These are phyloP conservation scores for Montipora sp. DNA, from an alignment of 64 coral and sea anemone genomes.

Conservation along the genomic window DNA sequence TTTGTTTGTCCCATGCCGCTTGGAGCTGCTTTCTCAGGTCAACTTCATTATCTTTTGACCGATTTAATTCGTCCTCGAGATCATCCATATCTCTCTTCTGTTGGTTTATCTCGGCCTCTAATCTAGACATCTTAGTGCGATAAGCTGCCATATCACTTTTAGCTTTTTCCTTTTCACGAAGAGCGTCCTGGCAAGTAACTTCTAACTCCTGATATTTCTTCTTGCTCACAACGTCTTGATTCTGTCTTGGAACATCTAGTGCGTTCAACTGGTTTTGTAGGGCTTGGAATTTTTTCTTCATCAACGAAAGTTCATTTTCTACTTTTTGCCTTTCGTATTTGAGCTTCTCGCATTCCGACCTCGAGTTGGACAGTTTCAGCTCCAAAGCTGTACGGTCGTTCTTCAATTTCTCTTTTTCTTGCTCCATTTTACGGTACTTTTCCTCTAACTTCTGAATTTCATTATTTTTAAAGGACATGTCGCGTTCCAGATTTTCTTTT, in stretches of 20 bases:
- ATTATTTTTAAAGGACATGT: constrained; percentile 67
- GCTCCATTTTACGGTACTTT: constrained; percentile 69
- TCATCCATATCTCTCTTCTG: constrained; percentile 72
- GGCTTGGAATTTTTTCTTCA: constrained; percentile 80
- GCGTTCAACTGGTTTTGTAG: constrained; percentile 60
- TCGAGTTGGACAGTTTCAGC: constrained; percentile 64
- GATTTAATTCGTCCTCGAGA: constrained; percentile 65
- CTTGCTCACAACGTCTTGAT: constrained; percentile 69
- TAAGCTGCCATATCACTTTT: constrained; percentile 69
- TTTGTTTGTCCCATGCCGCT: constrained; percentile 71
- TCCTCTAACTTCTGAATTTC: constrained; percentile 74
- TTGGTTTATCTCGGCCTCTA: constrained; percentile 73
- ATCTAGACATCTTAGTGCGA: constrained; percentile 75
- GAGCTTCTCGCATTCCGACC: constrained; percentile 75
- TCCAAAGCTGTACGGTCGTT: constrained; percentile 60
- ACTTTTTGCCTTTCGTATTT: constrained; percentile 75
- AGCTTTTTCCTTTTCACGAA: constrained; percentile 82
- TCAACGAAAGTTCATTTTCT: constrained; percentile 74
- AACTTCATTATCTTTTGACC: constrained; percentile 63
- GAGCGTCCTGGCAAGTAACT: constrained; percentile 65
- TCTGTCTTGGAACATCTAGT: constrained; percentile 30
- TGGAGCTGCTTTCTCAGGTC: constrained; percentile 78
- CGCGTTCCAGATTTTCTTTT: constrained; percentile 69
- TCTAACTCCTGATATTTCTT: constrained; percentile 85
- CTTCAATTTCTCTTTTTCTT: constrained; percentile 71